Base-by-base conservation (phyloP, 2,113 vertebrate genomes). In the Istiophorus platypterus region DNA sequence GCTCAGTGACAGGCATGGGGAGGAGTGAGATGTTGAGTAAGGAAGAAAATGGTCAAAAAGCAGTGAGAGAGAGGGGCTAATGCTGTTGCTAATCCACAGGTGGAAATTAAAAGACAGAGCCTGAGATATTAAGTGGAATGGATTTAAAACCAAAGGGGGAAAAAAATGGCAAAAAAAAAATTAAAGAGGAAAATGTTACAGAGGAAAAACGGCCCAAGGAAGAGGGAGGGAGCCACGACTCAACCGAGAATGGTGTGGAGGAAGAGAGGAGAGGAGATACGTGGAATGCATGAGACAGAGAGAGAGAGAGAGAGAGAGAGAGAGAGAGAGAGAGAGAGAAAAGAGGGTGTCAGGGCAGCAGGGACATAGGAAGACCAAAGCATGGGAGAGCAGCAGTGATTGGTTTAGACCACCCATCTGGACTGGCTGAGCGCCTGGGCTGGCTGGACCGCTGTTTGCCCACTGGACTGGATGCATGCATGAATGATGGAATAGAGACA, bases 351-450 rank as follows among this genome's bases (percentile, higher is more conserved):
- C 34, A 31, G 61, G 69, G 72, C 69, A 80, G 77, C 69, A 68
- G 71, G 75, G 81, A 84, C 78, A 51, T 54, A 26, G 71, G 72
- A 62, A 75, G 75, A 73, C 83, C 82, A 78, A 82, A 78, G 52
- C 74, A 63, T 80, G 82, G 39, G 71, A 78, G 67, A 67, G 76
- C 66, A 69, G 70, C 59, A 13, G 70, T 78, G 90, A 89, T 84
- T 45, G 64, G 77, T 76, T 47, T 68, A 77, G 94, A 94, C 94
- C 94, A 95, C 94, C 93, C 93, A 95, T 88, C 65, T 80, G 65
- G 89, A 80, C 63, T 93, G 92, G 86, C 92, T 67, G 49, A 73
- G 78, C 4, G 85, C 92, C 90, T 81, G 79, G 80, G 66, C 84
- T 73, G 49, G 71, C 80, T 88, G 66, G 62, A 78, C 76, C 45